Evolutionary conservation across 2,888 invertebrate species (phyloP).

Genomic region (Strigamia crassipes): DNA sequence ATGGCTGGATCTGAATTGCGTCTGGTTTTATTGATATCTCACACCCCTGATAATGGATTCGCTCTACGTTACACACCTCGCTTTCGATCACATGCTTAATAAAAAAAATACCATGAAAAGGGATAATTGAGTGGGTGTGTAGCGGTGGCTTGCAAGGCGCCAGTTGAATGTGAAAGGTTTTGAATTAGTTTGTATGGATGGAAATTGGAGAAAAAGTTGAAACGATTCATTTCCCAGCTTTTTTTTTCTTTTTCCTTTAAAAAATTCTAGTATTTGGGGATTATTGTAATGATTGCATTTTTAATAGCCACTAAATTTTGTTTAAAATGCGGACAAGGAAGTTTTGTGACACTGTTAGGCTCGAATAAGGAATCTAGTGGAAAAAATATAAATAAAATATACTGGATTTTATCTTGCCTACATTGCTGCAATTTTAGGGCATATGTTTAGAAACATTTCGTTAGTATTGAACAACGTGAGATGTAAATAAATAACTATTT

Average conservation of each 20-base stretch:
- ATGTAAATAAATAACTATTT: conserved; percentile 34
- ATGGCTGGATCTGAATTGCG: no score
- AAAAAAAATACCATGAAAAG: conserved; percentile 23
- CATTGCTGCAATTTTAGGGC: neutral
- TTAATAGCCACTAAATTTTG: neutral
- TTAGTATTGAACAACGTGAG: conserved; percentile 29
- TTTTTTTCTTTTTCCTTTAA: neutral
- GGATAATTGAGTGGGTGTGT: conserved; percentile 39
- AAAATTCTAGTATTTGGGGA: neutral
- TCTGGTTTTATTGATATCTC: no score
- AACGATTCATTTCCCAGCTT: no score
- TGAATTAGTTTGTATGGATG: conserved; percentile 32
- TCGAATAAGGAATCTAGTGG: neutral
- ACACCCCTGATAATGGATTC: neutral
- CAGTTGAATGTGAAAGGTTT: conserved; percentile 31
- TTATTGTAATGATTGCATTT: neutral
- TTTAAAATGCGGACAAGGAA: neutral
- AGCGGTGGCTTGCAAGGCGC: neutral
- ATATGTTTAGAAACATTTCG: neutral
- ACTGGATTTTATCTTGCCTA: neutral
- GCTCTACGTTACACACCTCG: conserved; percentile 6
- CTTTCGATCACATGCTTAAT: conserved; percentile 34
- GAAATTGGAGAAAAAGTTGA: neutral
- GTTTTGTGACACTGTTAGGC: neutral
- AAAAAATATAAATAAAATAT: neutral